phyloP scores from a whole-genome alignment of 2,113 vertebrate species.

The Emydura subglobosa region DNA sequence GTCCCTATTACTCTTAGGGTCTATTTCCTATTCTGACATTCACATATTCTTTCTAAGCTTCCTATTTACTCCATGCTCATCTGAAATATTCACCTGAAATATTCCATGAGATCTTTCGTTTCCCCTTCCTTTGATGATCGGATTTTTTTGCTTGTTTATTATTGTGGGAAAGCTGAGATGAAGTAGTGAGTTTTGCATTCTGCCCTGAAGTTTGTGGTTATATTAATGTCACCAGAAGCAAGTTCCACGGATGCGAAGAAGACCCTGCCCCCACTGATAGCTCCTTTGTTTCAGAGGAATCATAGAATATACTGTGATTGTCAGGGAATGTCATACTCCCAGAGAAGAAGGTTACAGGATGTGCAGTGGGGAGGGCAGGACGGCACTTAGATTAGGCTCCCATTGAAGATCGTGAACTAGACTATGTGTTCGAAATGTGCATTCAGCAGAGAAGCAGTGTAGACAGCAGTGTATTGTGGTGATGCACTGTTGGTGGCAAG shows the following conservation, averaged over 20 bases:
- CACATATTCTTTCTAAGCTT: too few species aligned
- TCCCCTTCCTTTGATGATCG: not conserved
- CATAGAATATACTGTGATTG: not conserved
- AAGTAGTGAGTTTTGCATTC: too few species aligned
- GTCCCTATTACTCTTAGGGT: not conserved
- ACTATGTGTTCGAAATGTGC: not conserved
- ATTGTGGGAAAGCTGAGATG: not conserved
- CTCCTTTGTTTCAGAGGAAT: too few species aligned
- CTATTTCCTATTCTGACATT: not conserved
- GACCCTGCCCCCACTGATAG: too few species aligned
- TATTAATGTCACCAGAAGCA: not conserved
- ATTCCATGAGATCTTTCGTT: too few species aligned
- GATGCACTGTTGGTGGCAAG: not conserved
- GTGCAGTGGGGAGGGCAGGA: too few species aligned
- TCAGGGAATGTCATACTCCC: not conserved
- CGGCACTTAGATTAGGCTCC: too few species aligned
- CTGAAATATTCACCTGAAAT: too few species aligned
- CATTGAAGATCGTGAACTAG: not conserved
- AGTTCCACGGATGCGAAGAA: not conserved
- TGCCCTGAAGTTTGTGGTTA: not conserved
- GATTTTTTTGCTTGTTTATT: not conserved
- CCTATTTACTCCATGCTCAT: too few species aligned
- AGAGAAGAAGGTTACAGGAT: too few species aligned
- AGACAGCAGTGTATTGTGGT: not conserved
- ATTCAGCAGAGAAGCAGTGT: not conserved